These are phyloP conservation scores for Eutrigla gurnardus DNA, from an alignment of 2,797 vertebrate species.

Conservation along the genomic window DNA sequence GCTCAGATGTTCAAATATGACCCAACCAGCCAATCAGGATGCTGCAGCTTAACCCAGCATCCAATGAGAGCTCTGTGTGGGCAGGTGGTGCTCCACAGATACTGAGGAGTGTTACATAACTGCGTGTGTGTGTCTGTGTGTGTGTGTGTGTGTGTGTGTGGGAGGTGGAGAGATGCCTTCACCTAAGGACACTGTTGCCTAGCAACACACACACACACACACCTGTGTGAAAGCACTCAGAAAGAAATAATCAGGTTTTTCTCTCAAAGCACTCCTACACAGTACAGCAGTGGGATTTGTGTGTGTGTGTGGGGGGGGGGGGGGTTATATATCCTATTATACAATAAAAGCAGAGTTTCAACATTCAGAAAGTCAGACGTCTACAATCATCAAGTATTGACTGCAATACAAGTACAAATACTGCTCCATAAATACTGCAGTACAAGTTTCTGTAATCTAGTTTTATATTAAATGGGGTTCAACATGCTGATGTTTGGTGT, in stretches of 20 bases:
- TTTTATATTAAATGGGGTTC: too few species aligned
- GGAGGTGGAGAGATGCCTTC: conserved; percentile 68
- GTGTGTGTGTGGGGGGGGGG: conserved; percentile 37
- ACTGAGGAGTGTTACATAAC: conserved; percentile 60
- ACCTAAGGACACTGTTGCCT: conserved; percentile 75
- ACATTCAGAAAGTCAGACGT: neutral
- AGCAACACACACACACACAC: conserved; percentile 58
- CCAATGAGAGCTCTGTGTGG: conserved; percentile 67
- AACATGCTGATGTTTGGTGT: too few species aligned
- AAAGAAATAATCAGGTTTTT: conserved; percentile 64
- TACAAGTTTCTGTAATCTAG: neutral
- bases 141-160: conserved; percentile 38
- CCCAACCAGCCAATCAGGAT: conserved; percentile 47
- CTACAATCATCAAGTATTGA: conserved; percentile 1
- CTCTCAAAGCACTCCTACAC: conserved; percentile 64
- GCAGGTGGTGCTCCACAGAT: conserved; percentile 43
- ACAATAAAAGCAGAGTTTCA: conserved; percentile 30
- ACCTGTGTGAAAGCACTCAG: conserved; percentile 60
- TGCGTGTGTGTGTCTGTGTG: conserved; percentile 15
- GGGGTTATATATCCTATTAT: conserved; percentile 51
- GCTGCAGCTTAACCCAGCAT: neutral
- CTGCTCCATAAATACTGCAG: neutral
- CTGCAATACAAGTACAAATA: neutral
- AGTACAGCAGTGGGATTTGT: conserved; percentile 46
- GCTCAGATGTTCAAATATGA: conserved; percentile 35